Base-by-base conservation (phyloP, 2,888 invertebrate species). In the Ophraella communa region DNA sequence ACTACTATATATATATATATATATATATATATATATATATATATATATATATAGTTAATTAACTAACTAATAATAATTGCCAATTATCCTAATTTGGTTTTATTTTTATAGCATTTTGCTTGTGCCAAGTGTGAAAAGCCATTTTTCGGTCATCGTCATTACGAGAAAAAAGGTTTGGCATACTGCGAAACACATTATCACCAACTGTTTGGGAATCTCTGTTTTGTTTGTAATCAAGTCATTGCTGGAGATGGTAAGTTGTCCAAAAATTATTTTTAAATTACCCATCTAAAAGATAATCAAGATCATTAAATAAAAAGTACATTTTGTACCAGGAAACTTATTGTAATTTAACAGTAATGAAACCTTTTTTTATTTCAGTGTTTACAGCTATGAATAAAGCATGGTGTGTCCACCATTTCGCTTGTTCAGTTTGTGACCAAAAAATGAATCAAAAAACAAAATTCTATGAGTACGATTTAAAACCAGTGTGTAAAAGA, bases 71-170 rank as follows among this genome's bases (percentile, higher is more conserved):
- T 35, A n/a, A 18, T 14, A 11, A 52, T 33, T 51, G 17, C n/a
- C n/a, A n/a, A n/a, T n/a, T n/a, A n/a, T n/a, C n/a, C n/a, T n/a
- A n/a, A n/a, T n/a, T n/a, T 64, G 35, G 20, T 33, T 4, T 23
- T 56, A 70, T 65, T 71, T 74, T 86, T 86, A 4, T 81, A 95
- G 92, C 99, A 99, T 85, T 99, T 99, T 82, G 99, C 98, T 1
- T 99, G 99, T 83, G 98, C 98, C 71, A 98, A 98, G 83, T 99
- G 99, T 82, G 99, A 99, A 85, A 98, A 99, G 82, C 99, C 99
- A 0, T 99, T 99, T 87, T 90, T 98, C 79, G 99, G 99, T 0
- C 96, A 97, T 84, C 93, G 98, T 0, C 98, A 99, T 83, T 99
- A 98, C 81, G 98, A 99, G 84, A 96, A 96, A 85, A 97, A 97